Evolutionary conservation across 2,888 invertebrate species (phyloP).

Genomic region (Hypercompe scribonia): DNA sequence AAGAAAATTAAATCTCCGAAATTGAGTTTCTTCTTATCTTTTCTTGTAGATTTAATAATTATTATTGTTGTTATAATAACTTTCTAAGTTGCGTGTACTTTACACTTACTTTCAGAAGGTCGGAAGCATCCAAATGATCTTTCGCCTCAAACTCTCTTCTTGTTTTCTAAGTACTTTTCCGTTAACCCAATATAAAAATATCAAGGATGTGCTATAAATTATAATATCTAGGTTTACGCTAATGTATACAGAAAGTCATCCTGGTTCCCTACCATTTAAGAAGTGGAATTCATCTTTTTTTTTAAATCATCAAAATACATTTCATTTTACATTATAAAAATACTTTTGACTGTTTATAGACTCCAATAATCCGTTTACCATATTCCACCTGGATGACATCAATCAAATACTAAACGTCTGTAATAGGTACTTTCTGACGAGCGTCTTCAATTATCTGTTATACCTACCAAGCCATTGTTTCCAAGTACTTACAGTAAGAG

Average conservation of each 20-base stretch:
- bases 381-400: not conserved
- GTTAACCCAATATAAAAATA: not conserved
- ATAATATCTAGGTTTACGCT: too few species aligned
- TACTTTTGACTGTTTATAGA: too few species aligned
- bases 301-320: too few species aligned
- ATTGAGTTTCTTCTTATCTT: not conserved
- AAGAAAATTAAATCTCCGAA: not conserved
- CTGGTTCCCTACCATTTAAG: too few species aligned
- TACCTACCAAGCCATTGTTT: not conserved
- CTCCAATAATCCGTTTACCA: not conserved
- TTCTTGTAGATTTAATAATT: not conserved
- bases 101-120: not conserved
- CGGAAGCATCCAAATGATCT: not conserved
- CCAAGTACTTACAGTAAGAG: not conserved
- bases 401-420: not conserved
- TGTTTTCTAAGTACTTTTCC: not conserved
- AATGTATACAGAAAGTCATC: too few species aligned
- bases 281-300: too few species aligned
- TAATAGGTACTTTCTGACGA: conserved; percentile 1
- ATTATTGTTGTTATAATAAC: not conserved
- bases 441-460: not conserved
- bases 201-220: too few species aligned
- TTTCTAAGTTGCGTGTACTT: not conserved
- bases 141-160: too few species aligned
- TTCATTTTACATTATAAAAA: too few species aligned